Evolutionary conservation across 1,140 invertebrate genomes (phyloP), one percentile per base, ranked within the genome.

Genomic region (Hyles vespertilio): DNA sequence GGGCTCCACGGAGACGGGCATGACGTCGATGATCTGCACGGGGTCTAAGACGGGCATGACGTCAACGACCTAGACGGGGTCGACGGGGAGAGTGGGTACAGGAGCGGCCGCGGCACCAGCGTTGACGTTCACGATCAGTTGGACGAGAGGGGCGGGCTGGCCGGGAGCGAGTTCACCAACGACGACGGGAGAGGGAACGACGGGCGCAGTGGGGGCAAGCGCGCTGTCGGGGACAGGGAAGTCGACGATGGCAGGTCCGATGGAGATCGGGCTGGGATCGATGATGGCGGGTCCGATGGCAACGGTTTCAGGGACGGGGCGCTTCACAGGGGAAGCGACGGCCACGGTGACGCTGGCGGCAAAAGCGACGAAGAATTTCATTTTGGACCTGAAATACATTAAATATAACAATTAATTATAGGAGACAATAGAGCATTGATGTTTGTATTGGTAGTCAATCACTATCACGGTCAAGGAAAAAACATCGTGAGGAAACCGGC

Each of bases 301-400:
- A 32, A 63, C 12, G 53, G 50, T 55, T 45, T 48, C 3, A 8
- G 63, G 70, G 53, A 65, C 70, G 44, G 47, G 44, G 43, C 55
- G 5, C 52, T 56, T 56, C 22, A 47, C 8, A 22, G 51, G 52
- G 49, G 40, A 60, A 63, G 77, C 75, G 34, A 66, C 70, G 9
- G 82, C 69, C 53, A 77, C 67, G 33, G 72, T 77, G 32, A 64
- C 68, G 61, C 83, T 32, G 22, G 71, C 65, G n/a, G 64, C 67
- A 59, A 84, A 64, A 3, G 66, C 73, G 51, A 80, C 56, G 60
- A 81, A 64, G 72, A 73, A 80, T 71, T 84, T 81, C 81, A 84
- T 84, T 51, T 69, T 76, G 51, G 9, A 43, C 45, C 51, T 51
- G 61, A 48, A 53, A n/a, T n/a, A 70, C 58, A 34, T 62, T 49